Percentiles rank a stretch among this genome's conserved stretches.
phyloP scores from a whole-genome alignment of 2,113 vertebrate genomes.

The Apteryx mantelli region DNA sequence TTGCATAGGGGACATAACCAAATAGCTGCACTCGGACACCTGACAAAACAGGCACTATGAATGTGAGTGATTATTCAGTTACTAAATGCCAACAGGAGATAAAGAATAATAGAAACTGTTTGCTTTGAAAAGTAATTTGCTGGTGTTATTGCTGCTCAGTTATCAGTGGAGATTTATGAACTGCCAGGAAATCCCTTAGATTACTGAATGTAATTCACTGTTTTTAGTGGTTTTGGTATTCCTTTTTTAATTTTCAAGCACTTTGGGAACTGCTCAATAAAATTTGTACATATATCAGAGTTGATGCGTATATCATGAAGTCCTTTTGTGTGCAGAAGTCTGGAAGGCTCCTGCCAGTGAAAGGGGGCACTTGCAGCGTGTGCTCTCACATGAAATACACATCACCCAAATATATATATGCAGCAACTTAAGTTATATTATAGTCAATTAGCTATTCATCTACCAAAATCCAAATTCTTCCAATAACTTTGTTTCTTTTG shows the following conservation, averaged over 20 bases:
- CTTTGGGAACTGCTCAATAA: constrained; percentile 23
- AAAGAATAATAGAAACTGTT: constrained; percentile 28
- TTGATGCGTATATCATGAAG: neutral
- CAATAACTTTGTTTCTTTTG: neutral
- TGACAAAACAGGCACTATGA: neutral
- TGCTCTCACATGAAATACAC: fast-evolving
- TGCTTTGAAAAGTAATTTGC: constrained; percentile 46
- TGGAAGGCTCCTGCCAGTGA: neutral
- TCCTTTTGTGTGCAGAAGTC: neutral
- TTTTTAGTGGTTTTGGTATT: neutral
- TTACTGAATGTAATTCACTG: neutral
- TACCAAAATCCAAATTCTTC: neutral
- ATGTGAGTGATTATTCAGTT: neutral
- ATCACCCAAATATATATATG: neutral
- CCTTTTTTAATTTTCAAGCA: constrained; percentile 36
- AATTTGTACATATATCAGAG: neutral
- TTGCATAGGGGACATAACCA: neutral
- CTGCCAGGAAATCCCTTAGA: constrained; percentile 6
- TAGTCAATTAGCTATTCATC: neutral
- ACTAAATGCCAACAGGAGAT: neutral
- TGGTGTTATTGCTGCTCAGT: neutral
- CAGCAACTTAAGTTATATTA: neutral
- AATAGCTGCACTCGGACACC: neutral
- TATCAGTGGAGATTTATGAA: constrained; percentile 44
- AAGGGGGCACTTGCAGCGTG: neutral